phyloP scores from a whole-genome alignment of 2,888 invertebrate species.

The Platycheirus albimanus region DNA sequence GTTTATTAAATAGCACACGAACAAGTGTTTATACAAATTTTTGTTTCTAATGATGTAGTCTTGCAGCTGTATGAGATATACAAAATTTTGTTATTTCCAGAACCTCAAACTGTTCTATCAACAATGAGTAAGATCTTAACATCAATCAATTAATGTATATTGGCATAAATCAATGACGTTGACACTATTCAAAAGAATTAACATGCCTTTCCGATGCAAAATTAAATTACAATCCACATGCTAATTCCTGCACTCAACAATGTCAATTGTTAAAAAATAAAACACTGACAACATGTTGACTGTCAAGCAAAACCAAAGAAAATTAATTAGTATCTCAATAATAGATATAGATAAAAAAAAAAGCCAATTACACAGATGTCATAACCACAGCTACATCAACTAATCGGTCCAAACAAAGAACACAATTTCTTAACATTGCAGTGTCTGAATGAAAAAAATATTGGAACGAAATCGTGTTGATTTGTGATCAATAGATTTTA shows the following conservation, averaged over 20 bases:
- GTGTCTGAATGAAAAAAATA: not conserved
- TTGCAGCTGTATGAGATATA: no score
- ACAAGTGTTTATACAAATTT: constrained; percentile 27
- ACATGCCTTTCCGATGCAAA: constrained; percentile 44
- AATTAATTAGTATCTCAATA: constrained; percentile 59
- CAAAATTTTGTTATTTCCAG: not conserved
- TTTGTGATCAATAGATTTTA: constrained; percentile 49
- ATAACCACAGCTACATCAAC: constrained; percentile 12
- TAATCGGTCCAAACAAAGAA: constrained; percentile 11
- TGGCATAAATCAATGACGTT: not conserved
- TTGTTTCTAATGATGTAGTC: no score
- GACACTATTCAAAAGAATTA: constrained; percentile 10
- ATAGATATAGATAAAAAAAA: not conserved
- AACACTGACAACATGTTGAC: constrained; percentile 31
- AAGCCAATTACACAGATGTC: constrained; percentile 45
- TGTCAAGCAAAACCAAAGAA: constrained; percentile 35
- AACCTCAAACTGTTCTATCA: not conserved
- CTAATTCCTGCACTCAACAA: constrained; percentile 42
- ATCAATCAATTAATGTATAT: not conserved
- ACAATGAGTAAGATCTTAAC: not conserved
- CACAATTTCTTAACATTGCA: not conserved
- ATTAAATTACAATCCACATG: constrained; percentile 52
- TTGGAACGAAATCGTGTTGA: constrained; percentile 27
- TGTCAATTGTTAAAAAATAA: constrained; percentile 53
- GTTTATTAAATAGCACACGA: not conserved